These are phyloP conservation scores for Leucopsar rothschildi DNA, from an alignment of 2,113 vertebrate species.

Conservation along the genomic window DNA sequence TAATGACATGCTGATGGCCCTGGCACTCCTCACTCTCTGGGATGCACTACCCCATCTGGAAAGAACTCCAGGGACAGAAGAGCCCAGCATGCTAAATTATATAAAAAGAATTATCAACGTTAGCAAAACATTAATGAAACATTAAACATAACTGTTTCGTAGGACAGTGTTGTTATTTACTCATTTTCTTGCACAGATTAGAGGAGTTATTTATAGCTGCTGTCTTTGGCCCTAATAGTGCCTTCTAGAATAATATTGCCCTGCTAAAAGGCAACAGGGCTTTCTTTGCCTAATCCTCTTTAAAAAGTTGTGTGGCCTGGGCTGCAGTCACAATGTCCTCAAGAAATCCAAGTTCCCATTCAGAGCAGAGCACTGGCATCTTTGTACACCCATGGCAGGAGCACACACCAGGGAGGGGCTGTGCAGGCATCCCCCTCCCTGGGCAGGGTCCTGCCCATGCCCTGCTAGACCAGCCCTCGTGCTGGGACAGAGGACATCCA, in stretches of 20 bases:
- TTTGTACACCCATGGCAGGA: rapidly evolving
- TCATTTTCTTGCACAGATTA: neutral
- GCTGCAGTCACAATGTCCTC: rapidly evolving
- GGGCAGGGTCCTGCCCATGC: neutral
- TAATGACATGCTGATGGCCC: neutral
- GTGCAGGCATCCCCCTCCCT: too few relatives aligned
- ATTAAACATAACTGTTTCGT: neutral
- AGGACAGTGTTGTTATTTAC: neutral
- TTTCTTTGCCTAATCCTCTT: neutral
- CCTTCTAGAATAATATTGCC: too few relatives aligned
- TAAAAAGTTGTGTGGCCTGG: neutral
- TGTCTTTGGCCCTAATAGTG: neutral
- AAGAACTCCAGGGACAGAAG: neutral
- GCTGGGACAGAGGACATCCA: neutral
- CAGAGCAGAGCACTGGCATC: rapidly evolving
- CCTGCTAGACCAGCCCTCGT: rapidly evolving
- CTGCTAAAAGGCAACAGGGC: neutral
- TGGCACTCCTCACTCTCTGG: neutral
- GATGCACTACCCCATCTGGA: neutral
- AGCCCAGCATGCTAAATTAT: neutral
- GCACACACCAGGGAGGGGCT: too few relatives aligned
- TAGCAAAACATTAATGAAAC: neutral
- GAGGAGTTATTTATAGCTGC: neutral
- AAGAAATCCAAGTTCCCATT: rapidly evolving
- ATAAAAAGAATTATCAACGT: neutral